A percentile compares a stretch with the other conserved stretches of the same genome.
Evolutionary conservation across 2,797 vertebrate species (phyloP).

Genomic region (Typhlichthys eigenmanni): DNA sequence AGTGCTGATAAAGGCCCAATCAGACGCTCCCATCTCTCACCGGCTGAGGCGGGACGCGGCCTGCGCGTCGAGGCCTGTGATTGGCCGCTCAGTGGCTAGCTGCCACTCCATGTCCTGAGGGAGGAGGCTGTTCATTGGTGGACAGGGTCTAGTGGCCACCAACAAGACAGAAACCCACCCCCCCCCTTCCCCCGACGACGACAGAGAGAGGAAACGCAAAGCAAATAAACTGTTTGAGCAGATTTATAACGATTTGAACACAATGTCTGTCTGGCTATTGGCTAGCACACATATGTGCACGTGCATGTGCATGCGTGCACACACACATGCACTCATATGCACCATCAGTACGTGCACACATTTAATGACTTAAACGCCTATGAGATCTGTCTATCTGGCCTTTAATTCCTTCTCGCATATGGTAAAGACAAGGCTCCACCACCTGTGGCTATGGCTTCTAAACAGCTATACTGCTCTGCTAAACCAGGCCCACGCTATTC

Average conservation of each 20-base stretch:
- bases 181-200: neutral
- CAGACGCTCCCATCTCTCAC: slow-evolving; percentile 45
- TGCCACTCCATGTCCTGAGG: slow-evolving; percentile 56
- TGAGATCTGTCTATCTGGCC: too few relatives aligned
- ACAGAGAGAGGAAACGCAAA: slow-evolving; percentile 24
- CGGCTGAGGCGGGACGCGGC: slow-evolving; percentile 13
- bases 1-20: slow-evolving; percentile 39
- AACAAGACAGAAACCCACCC: slow-evolving; percentile 20
- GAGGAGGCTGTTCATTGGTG: slow-evolving; percentile 51
- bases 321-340: slow-evolving; percentile 11
- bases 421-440: too few relatives aligned
- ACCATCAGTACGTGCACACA: slow-evolving; percentile 3
- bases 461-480: too few relatives aligned
- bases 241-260: slow-evolving; percentile 5
- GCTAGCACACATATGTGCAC: slow-evolving; percentile 3
- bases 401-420: too few relatives aligned
- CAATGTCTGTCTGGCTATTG: slow-evolving; percentile 10
- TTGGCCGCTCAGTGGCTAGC: slow-evolving; percentile 54
- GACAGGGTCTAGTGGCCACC: slow-evolving; percentile 54
- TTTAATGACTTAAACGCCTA: too few relatives aligned
- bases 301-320: neutral
- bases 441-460: too few relatives aligned
- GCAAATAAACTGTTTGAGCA: slow-evolving; percentile 22
- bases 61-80: slow-evolving; percentile 26
- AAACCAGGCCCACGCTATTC: too few relatives aligned